Percentiles rank a stretch among this genome's conserved stretches.
These are phyloP conservation scores for Alosa alosa DNA, from an alignment of 2,113 vertebrate species.

Conservation along the genomic window DNA sequence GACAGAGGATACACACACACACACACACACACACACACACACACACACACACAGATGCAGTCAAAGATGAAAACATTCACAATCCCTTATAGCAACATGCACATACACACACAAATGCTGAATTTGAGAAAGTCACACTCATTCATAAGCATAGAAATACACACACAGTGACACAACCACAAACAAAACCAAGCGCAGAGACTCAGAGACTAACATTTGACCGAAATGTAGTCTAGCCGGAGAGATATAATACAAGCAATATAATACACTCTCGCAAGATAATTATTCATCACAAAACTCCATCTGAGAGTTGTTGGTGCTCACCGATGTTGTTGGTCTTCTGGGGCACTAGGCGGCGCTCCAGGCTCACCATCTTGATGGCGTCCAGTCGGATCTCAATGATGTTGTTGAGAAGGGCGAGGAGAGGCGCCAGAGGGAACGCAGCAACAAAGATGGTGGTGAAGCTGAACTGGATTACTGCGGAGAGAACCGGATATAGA, in stretches of 20 bases:
- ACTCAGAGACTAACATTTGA: background rate
- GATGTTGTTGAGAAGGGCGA: slow-evolving; percentile 93
- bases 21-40: slow-evolving; percentile 3
- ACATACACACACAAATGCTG: background rate
- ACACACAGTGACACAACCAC: no score
- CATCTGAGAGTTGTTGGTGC: background rate
- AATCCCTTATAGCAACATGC: background rate
- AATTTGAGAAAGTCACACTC: background rate
- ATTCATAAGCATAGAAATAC: background rate
- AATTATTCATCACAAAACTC: background rate
- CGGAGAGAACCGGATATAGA: slow-evolving; percentile 24
- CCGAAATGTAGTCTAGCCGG: background rate
- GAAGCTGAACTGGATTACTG: slow-evolving; percentile 96
- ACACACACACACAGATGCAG: background rate
- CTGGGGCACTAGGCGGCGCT: slow-evolving; percentile 88
- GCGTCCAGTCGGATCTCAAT: slow-evolving; percentile 96
- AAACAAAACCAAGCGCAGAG: no score
- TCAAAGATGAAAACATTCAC: no score
- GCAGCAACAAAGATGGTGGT: slow-evolving; percentile 97
- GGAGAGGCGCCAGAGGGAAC: slow-evolving; percentile 90
- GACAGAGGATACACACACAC: slow-evolving; percentile 41
- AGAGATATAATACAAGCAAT: background rate
- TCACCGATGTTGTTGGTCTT: slow-evolving; percentile 96
- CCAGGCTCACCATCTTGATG: slow-evolving; percentile 96
- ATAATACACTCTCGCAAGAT: background rate